Evolutionary conservation across 2,113 vertebrate genomes (phyloP).

Genomic region (Turdus rufiventris): DNA sequence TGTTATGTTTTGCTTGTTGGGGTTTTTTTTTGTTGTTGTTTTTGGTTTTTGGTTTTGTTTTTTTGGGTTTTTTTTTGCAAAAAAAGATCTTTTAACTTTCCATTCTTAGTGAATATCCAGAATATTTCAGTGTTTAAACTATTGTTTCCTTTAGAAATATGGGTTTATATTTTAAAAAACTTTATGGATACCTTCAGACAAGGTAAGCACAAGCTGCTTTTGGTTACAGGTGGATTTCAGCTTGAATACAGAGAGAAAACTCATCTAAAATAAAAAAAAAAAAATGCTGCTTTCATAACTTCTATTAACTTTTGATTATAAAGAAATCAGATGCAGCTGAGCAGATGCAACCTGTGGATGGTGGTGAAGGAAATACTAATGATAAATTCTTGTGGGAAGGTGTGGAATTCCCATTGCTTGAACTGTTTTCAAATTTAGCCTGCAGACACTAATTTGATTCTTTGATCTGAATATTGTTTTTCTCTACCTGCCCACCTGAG

Average conservation of each 20-base stretch:
- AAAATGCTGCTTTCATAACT: rapidly evolving
- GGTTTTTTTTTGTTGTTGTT: too few species aligned
- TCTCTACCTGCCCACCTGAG: background rate
- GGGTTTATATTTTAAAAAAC: rapidly evolving
- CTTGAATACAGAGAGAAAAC: background rate
- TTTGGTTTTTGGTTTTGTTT: too few species aligned
- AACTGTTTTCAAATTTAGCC: background rate
- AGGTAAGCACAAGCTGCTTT: background rate
- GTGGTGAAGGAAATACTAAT: background rate
- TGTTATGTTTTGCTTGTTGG: too few species aligned
- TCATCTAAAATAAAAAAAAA: background rate
- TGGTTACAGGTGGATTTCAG: background rate
- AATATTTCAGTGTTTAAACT: background rate
- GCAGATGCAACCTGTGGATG: background rate
- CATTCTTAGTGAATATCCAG: background rate
- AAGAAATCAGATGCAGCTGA: background rate
- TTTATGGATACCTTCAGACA: background rate
- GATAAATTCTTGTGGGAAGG: background rate
- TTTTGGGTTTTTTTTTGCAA: too few species aligned
- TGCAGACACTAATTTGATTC: background rate
- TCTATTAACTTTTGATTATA: background rate
- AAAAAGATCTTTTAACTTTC: background rate
- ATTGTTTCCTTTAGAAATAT: background rate
- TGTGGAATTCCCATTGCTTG: background rate
- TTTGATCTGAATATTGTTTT: background rate